Evolutionary conservation across 1,140 invertebrate genomes (phyloP).

Genomic region (Zeugodacus cucurbitae): DNA sequence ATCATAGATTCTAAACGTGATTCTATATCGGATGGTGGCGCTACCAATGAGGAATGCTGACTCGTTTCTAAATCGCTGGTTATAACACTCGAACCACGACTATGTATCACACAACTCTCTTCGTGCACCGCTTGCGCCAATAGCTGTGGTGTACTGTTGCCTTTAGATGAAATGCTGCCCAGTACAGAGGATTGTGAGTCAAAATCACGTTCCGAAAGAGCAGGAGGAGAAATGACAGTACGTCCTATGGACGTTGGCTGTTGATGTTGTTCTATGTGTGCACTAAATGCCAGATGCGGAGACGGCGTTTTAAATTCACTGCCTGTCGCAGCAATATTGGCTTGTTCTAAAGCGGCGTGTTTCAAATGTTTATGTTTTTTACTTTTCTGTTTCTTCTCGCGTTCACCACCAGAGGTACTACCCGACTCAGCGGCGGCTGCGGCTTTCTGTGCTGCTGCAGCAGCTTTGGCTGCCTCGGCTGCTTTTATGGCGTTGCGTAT

Average conservation of each 20-base stretch:
- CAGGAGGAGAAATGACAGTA: conserved; percentile 55
- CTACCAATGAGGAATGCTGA: conserved; percentile 64
- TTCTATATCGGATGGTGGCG: conserved; percentile 64
- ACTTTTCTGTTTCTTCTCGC: conserved; percentile 62
- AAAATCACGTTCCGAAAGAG: conserved; percentile 61
- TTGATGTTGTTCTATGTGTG: conserved; percentile 46
- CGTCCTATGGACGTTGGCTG: conserved; percentile 55
- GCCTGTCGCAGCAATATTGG: conserved; percentile 45
- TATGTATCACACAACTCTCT: conserved; percentile 62
- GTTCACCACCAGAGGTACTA: not conserved
- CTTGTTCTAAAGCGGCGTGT: conserved; percentile 54
- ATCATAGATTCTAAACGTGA: conserved; percentile 63
- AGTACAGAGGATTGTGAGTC: conserved; percentile 64
- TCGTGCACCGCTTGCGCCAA: conserved; percentile 58
- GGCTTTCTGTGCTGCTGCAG: conserved; percentile 48
- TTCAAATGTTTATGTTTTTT: conserved; percentile 64
- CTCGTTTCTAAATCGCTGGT: conserved; percentile 64
- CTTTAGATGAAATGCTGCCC: conserved; percentile 64
- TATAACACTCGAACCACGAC: conserved; percentile 62
- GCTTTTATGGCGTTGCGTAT: conserved; percentile 63
- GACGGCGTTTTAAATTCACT: conserved; percentile 67
- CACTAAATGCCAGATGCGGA: conserved; percentile 66
- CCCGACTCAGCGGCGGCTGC: conserved; percentile 44
- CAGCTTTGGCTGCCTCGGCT: conserved; percentile 54
- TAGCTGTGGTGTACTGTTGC: conserved; percentile 59